A percentile compares a stretch with the other conserved stretches of the same genome.
Evolutionary conservation across 2,888 invertebrate genomes (phyloP).

Genomic region (Oxyteleia sp.): DNA sequence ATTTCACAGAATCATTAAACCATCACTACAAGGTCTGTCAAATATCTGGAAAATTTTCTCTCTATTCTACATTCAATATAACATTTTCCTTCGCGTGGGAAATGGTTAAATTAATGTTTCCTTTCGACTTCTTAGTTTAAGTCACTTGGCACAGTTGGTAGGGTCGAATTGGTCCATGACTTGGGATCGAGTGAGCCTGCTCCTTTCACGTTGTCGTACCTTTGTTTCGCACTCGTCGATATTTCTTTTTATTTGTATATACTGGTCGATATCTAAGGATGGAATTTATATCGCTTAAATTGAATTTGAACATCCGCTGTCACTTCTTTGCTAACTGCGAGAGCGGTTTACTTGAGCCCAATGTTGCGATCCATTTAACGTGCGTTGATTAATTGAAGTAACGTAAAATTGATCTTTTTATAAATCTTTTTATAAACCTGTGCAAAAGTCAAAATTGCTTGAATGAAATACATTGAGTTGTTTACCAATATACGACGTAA

Average conservation of each 20-base stretch:
- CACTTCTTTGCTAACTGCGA: neutral
- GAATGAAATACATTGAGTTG: constrained; percentile 34
- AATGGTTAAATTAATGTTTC: constrained; percentile 25
- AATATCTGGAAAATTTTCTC: too few species aligned
- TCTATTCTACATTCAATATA: too few species aligned
- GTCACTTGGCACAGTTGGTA: constrained; percentile 19
- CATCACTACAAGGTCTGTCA: too few species aligned
- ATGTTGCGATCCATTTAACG: constrained; percentile 30
- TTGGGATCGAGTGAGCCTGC: constrained; percentile 40
- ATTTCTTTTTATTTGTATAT: constrained; percentile 19
- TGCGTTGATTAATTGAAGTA: constrained; percentile 30
- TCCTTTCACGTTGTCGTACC: constrained; percentile 6
- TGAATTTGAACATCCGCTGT: neutral
- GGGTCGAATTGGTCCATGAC: constrained; percentile 13
- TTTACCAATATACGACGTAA: constrained; percentile 31
- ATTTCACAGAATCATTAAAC: too few species aligned
- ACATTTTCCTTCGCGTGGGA: too few species aligned
- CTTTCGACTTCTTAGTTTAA: constrained; percentile 35
- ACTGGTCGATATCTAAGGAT: neutral
- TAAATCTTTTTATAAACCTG: constrained; percentile 23
- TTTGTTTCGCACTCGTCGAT: neutral
- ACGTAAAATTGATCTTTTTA: constrained; percentile 15
- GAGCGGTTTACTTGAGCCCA: constrained; percentile 43
- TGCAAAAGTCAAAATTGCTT: constrained; percentile 15
- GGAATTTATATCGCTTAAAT: neutral